phyloP scores from a whole-genome alignment of 2,888 invertebrate genomes.

The Schizotus pectinicornis region DNA sequence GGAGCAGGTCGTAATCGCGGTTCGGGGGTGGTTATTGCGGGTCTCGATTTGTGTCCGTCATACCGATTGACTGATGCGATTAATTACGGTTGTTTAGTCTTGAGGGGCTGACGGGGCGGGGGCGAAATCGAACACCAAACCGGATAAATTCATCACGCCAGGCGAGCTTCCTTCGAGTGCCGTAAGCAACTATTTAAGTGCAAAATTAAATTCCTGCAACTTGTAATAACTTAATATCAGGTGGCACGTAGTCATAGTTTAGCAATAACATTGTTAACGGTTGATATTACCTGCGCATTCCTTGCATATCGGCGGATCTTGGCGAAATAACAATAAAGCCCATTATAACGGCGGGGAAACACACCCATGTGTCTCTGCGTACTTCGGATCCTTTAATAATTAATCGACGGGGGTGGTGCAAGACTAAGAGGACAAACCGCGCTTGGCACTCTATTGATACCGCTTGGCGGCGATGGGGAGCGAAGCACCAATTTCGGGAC shows the following conservation, averaged over 20 bases:
- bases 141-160: neutral
- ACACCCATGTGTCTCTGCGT: too few species aligned
- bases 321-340: conserved; percentile 17
- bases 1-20: conserved; percentile 22
- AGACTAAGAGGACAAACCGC: too few species aligned
- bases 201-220: conserved; percentile 41
- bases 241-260: conserved; percentile 34
- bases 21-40: conserved; percentile 1
- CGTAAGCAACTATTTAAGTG: conserved; percentile 28
- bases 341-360: conserved; percentile 2
- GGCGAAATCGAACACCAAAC: neutral
- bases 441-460: too few species aligned
- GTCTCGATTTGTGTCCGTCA: neutral
- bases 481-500: too few species aligned
- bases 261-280: conserved; percentile 41
- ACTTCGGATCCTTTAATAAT: too few species aligned
- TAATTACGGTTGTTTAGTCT: too few species aligned
- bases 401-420: too few species aligned
- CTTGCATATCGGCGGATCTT: conserved; percentile 18
- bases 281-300: conserved; percentile 30
- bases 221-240: conserved; percentile 42
- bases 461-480: too few species aligned
- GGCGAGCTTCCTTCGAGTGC: too few species aligned
- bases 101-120: too few species aligned
- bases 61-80: too few species aligned